Percentiles rank a stretch among this genome's conserved stretches.
phyloP scores from a whole-genome alignment of 2,113 vertebrate species.

The Seriola rivoliana region DNA sequence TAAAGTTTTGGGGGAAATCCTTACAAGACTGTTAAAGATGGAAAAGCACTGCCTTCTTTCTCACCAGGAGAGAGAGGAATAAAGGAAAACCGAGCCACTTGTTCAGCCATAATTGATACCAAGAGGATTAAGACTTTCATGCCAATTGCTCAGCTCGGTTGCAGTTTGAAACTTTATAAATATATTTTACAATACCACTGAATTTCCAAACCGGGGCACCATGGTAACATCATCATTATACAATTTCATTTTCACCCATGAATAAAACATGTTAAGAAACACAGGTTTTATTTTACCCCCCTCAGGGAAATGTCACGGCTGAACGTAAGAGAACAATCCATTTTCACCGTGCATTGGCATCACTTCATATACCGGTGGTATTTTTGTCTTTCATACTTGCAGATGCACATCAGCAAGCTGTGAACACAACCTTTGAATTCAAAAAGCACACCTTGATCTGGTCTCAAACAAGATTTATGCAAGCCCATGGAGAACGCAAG shows the following conservation, averaged over 20 bases:
- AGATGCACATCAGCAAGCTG: constrained; percentile 18
- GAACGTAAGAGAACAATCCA: constrained; percentile 35
- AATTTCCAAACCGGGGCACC: constrained; percentile 21
- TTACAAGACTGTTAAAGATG: constrained; percentile 50
- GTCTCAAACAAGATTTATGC: constrained; percentile 3
- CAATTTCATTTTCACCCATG: constrained; percentile 43
- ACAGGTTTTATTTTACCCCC: neutral
- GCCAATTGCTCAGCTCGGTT: constrained; percentile 51
- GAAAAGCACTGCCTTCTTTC: constrained; percentile 12
- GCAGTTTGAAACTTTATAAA: constrained; percentile 50
- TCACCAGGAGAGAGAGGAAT: constrained; percentile 41
- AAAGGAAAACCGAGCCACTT: constrained; percentile 27
- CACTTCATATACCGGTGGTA: neutral
- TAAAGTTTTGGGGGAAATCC: constrained; percentile 43
- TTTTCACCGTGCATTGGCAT: constrained; percentile 11
- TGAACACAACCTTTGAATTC: constrained; percentile 13
- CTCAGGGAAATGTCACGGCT: constrained; percentile 16
- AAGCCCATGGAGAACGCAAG: constrained; percentile 10
- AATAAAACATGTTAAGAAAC: constrained; percentile 59
- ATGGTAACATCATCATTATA: constrained; percentile 41
- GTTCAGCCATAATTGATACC: constrained; percentile 73
- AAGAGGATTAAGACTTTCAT: constrained; percentile 65
- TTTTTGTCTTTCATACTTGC: constrained; percentile 24
- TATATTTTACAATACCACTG: constrained; percentile 29
- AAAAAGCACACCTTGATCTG: neutral